A percentile compares a stretch with the other conserved stretches of the same genome.
phyloP scores from a whole-genome alignment of 2,797 vertebrate species.

The Enteromius anoplus region DNA sequence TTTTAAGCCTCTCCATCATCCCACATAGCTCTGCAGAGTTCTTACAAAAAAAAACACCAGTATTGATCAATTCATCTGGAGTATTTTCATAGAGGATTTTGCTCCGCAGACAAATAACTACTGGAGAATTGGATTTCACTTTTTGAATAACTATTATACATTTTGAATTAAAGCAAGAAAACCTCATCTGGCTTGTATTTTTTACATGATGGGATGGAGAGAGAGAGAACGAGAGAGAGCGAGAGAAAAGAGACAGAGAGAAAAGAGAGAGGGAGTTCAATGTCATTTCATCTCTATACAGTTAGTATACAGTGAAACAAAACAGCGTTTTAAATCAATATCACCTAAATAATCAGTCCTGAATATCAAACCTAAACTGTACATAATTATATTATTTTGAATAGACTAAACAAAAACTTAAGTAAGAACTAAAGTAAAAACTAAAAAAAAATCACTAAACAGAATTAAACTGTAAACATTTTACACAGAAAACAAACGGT shows the following conservation, averaged over 20 bases:
- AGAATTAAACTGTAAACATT: not conserved
- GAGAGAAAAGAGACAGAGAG: not conserved
- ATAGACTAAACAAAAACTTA: not conserved
- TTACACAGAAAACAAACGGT: not conserved
- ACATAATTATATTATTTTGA: not conserved
- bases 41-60: slow-evolving; percentile 6
- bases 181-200: not conserved
- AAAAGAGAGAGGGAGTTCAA: no score
- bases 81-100: slow-evolving; percentile 45
- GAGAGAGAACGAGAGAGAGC: not conserved
- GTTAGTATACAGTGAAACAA: not conserved
- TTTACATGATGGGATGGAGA: not conserved
- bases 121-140: slow-evolving; percentile 32
- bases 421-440: no score
- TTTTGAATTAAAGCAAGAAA: not conserved
- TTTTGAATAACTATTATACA: not conserved
- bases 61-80: slow-evolving; percentile 49
- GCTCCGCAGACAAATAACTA: slow-evolving; percentile 12
- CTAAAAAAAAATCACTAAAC: no score
- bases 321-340: not conserved
- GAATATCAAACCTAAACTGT: not conserved
- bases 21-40: slow-evolving; percentile 11
- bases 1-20: slow-evolving; percentile 9
- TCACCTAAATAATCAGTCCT: no score
- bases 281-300: not conserved